Base-by-base conservation (phyloP, 2,888 invertebrate species). In the Caradrina clavipalpis region DNA sequence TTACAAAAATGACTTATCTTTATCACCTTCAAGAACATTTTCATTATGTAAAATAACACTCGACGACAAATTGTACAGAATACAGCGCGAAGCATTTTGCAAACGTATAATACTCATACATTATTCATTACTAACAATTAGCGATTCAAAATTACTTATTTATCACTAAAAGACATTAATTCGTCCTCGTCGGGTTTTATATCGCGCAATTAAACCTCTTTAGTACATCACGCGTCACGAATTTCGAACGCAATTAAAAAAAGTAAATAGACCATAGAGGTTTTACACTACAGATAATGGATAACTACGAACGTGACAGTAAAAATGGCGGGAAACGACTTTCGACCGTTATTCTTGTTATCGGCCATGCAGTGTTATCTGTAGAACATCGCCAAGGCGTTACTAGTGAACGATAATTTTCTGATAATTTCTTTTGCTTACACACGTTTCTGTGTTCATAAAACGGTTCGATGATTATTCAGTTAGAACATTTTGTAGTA, bases 301-400 rank as follows among this genome's bases (percentile, higher is more conserved):
- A 83, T n/a, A n/a, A 71, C 56, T 76, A 72, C 55, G 74, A 87
- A 81, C 86, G 88, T 91, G 91, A 91, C 92, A 89, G 87, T 87
- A 86, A 89, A 91, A 91, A 89, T 82, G 90, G 92, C 92, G 92
- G 92, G 91, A 92, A 92, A 88, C 78, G 57, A 35, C 76, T 76
- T 78, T 54, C 83, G 89, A 91, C 93, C 92, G 94, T 94, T 94
- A 93, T 80, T 79, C 73, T 77, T 78, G 88, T 91, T 94, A 94
- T 94, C 93, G 87, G 87, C 63, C 88, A 86, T 78, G 69, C 77
- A 80, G 76, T 82, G 83, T 92, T 93, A 93, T 93, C 92, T 91
- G n/a, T 79, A 88, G 72, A 80, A 88, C 89, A 90, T 88, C 89
- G 88, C 81, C 85, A 84, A 89, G 89, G 90, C 89, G 90, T 88